Conservation (phyloP, 1,140 invertebrate genomes). For the Oreohelix idahoensis region DNA sequence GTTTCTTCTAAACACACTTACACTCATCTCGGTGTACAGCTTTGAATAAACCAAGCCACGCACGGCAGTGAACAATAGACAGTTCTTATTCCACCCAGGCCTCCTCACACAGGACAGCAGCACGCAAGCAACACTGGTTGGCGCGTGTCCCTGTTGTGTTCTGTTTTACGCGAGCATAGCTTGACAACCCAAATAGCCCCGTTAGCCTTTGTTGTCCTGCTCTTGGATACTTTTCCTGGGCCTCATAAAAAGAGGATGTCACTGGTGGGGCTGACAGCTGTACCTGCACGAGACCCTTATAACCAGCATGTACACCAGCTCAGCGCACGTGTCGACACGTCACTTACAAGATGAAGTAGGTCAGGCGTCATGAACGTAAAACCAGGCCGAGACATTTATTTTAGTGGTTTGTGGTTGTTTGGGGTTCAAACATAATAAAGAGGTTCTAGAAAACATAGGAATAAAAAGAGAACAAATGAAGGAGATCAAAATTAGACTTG, state of each 20-base stretch:
- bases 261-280: neutral
- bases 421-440: too few relatives aligned
- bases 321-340: slow-evolving; percentile 2
- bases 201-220: slow-evolving; percentile 2
- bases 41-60: neutral
- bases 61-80: neutral
- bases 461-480: too few relatives aligned
- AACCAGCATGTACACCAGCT: slow-evolving; percentile 10
- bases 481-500: too few relatives aligned
- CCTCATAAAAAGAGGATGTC: slow-evolving; percentile 27
- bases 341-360: slow-evolving; percentile 23
- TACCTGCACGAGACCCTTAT: slow-evolving; percentile 15
- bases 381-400: neutral
- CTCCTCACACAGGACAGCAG: neutral
- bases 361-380: slow-evolving; percentile 26
- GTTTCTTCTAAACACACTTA: too few relatives aligned
- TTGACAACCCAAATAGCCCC: slow-evolving; percentile 5
- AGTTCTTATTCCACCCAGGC: neutral
- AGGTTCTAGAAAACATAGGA: too few relatives aligned
- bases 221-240: neutral
- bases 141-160: slow-evolving; percentile 28
- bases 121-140: neutral
- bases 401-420: neutral
- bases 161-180: neutral
- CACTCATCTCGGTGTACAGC: neutral